These are phyloP conservation scores for Pasiphila rectangulata DNA, from an alignment of 2,888 invertebrate species.

Conservation along the genomic window DNA sequence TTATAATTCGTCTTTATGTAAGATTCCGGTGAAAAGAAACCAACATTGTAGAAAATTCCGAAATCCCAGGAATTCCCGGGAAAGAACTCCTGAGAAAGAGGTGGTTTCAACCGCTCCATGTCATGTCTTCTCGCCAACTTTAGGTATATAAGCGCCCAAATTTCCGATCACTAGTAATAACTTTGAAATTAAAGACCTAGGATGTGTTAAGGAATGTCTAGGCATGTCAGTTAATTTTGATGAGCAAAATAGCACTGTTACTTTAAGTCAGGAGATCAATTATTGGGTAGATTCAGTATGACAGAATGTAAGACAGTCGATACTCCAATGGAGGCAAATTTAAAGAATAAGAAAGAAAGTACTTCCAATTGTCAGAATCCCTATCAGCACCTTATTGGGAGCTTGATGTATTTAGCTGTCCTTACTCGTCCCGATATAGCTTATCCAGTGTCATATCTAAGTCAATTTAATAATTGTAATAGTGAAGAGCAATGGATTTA, in stretches of 20 bases:
- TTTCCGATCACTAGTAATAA: no score
- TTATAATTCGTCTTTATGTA: neutral
- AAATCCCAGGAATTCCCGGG: no score
- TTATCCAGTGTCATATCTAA: conserved; percentile 26
- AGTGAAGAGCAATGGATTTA: conserved; percentile 28
- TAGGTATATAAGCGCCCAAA: no score
- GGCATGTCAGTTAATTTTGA: neutral
- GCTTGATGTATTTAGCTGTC: conserved; percentile 31
- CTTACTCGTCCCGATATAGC: conserved; percentile 32
- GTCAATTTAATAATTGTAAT: conserved; percentile 30
- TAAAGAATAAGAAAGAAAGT: conserved; percentile 17
- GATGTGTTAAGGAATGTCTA: neutral
- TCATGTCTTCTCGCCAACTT: no score
- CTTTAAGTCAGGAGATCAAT: neutral
- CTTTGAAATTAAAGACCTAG: conserved; percentile 1
- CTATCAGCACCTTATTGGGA: conserved; percentile 24
- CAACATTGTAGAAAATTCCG: no score
- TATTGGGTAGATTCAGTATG: neutral
- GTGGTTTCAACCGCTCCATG: no score
- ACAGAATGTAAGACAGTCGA: conserved; percentile 1
- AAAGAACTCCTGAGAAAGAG: no score
- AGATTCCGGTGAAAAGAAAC: neutral
- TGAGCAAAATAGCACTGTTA: neutral
- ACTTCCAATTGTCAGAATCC: neutral
- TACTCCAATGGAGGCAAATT: conserved; percentile 34